A percentile compares a stretch with the other conserved stretches of the same genome.
Evolutionary conservation across 2,888 invertebrate species (phyloP).

Genomic region (Chironomus tentans): DNA sequence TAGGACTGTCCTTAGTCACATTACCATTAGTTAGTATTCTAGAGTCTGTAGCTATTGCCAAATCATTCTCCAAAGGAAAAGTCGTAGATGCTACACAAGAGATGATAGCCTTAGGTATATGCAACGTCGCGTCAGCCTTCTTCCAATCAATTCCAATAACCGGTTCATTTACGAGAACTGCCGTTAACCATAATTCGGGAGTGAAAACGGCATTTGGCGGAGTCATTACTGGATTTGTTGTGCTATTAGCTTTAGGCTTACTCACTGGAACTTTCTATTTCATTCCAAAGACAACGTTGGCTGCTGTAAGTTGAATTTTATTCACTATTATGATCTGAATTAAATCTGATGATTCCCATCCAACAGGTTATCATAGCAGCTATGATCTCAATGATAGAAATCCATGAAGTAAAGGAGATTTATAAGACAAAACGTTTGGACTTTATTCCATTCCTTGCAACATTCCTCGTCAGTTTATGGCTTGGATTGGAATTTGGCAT

Average conservation of each 20-base stretch:
- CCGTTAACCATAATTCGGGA: conserved; percentile 84
- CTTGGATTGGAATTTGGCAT: conserved; percentile 83
- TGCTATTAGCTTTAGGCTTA: conserved; percentile 68
- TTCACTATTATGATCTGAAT: neutral
- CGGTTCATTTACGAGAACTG: conserved; percentile 78
- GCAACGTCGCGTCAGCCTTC: conserved; percentile 73
- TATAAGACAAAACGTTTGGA: conserved; percentile 81
- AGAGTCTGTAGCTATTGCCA: conserved; percentile 66
- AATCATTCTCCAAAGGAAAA: conserved; percentile 69
- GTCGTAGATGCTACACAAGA: conserved; percentile 82
- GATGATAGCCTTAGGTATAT: conserved; percentile 73
- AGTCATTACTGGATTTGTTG: conserved; percentile 62
- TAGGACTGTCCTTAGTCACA: conserved; percentile 55
- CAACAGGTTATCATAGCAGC: conserved; percentile 70
- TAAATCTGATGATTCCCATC: neutral
- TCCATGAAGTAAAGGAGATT: conserved; percentile 55
- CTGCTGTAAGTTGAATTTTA: conserved; percentile 69
- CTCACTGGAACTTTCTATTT: conserved; percentile 73
- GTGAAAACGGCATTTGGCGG: conserved; percentile 78
- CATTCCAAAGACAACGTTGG: conserved; percentile 77
- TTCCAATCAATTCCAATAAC: conserved; percentile 78
- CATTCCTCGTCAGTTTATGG: conserved; percentile 70
- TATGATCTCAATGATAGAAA: conserved; percentile 75
- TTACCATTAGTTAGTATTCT: conserved; percentile 63
- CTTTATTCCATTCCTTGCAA: conserved; percentile 70